Percentiles rank a stretch among this genome's conserved stretches.
Conservation (phyloP, 2,888 invertebrate species). For the Cynaeus angustus region DNA sequence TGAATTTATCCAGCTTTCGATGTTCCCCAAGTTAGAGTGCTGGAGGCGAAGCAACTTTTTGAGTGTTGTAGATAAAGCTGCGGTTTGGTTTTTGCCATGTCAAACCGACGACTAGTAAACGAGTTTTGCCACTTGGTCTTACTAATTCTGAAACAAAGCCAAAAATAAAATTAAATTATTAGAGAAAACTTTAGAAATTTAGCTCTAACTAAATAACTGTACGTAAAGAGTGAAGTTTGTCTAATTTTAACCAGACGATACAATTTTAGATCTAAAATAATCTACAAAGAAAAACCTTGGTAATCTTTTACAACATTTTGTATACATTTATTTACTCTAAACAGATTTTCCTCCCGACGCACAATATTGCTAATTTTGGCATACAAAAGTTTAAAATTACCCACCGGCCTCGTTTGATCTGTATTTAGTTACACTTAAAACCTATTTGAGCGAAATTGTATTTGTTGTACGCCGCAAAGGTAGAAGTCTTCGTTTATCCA, state of each 20-base stretch:
- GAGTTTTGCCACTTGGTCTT: too few relatives aligned
- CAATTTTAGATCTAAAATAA: too few relatives aligned
- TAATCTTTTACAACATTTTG: too few relatives aligned
- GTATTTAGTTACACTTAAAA: constrained; percentile 37
- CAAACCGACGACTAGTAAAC: constrained; percentile 47
- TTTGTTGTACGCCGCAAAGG: constrained; percentile 36
- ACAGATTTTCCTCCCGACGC: neutral
- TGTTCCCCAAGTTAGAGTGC: constrained; percentile 50
- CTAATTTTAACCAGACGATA: too few relatives aligned
- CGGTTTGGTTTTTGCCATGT: constrained; percentile 58
- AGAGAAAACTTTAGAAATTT: too few relatives aligned
- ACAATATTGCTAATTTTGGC: constrained; percentile 15
- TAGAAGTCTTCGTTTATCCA: constrained; percentile 41
- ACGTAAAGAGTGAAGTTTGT: too few relatives aligned
- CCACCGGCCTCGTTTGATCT: constrained; percentile 45
- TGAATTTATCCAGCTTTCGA: constrained; percentile 55
- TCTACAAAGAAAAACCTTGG: too few relatives aligned
- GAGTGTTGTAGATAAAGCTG: constrained; percentile 49
- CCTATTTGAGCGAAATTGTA: constrained; percentile 18
- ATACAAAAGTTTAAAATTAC: constrained; percentile 28
- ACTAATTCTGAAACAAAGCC: too few relatives aligned
- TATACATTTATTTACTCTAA: too few relatives aligned
- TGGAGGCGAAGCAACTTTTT: constrained; percentile 57
- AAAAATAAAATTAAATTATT: too few relatives aligned
- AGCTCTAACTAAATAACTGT: too few relatives aligned